A percentile compares a stretch with the other conserved stretches of the same genome.
These are phyloP conservation scores for Corythornis vintsioides DNA, from an alignment of 2,113 vertebrate species.

Conservation along the genomic window DNA sequence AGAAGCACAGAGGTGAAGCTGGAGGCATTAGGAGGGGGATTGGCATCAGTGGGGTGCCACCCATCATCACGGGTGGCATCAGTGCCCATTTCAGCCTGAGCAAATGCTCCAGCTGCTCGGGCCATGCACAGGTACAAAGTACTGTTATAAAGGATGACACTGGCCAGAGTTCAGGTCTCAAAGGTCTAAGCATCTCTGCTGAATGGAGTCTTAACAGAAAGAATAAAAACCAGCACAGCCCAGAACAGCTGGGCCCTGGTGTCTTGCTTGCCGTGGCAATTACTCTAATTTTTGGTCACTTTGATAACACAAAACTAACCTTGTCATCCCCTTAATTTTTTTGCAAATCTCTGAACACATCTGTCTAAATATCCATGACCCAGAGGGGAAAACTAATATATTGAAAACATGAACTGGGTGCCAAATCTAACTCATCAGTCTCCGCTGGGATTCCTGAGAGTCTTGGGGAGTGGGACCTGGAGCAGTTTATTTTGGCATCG, in stretches of 20 bases:
- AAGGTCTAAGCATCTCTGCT: not conserved
- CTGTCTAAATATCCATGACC: constrained; percentile 64
- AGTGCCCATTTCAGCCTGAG: not conserved
- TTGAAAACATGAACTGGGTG: constrained; percentile 16
- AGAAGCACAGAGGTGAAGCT: not conserved
- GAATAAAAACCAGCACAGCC: not conserved
- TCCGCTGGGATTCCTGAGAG: constrained; percentile 47
- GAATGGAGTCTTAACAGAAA: not conserved
- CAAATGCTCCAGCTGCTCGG: not conserved
- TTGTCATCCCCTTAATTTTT: constrained; percentile 32
- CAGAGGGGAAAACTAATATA: constrained; percentile 45
- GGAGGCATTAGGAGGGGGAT: not conserved
- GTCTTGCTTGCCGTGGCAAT: not conserved
- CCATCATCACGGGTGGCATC: not conserved
- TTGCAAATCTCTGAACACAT: constrained; percentile 30
- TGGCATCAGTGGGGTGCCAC: not conserved
- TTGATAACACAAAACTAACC: not conserved
- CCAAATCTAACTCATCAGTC: constrained; percentile 66
- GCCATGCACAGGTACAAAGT: not conserved
- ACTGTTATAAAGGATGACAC: not conserved
- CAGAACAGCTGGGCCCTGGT: not conserved
- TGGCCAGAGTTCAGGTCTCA: not conserved
- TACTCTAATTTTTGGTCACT: not conserved
- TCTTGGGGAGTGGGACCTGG: constrained; percentile 49
- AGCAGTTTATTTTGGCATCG: constrained; percentile 60